Conservation (phyloP, 2,888 invertebrate species). For the Paralinhomoeus sp. region DNA sequence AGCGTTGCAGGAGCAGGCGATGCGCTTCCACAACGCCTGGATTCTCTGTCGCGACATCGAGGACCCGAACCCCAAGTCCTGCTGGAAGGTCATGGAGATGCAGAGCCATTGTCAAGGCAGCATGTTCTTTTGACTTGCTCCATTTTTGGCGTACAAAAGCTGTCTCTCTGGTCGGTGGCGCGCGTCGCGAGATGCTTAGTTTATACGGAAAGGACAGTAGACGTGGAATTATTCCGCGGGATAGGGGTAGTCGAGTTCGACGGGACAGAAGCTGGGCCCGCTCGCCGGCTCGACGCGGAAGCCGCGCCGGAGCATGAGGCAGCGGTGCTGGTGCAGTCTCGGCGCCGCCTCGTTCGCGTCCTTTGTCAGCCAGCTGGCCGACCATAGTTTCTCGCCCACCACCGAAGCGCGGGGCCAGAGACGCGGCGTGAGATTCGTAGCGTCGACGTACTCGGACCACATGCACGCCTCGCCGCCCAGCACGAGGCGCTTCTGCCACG, state of each 20-base stretch:
- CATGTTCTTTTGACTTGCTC: too few species aligned
- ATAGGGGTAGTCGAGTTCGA: neutral
- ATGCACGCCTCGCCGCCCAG: constrained; percentile 75
- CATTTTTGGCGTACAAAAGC: too few species aligned
- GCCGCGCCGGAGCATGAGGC: constrained; percentile 45
- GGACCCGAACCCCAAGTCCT: constrained; percentile 75
- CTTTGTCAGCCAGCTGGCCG: constrained; percentile 28
- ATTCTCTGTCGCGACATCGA: constrained; percentile 81
- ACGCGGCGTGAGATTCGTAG: constrained; percentile 36
- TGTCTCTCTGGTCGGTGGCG: too few species aligned
- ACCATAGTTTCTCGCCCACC: constrained; percentile 65
- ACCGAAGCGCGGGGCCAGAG: constrained; percentile 66
- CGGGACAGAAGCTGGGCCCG: constrained; percentile 42
- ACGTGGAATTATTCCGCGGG: neutral
- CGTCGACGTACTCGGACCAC: constrained; percentile 53
- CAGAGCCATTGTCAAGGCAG: too few species aligned
- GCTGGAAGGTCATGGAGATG: constrained; percentile 74
- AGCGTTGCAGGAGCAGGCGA: constrained; percentile 50
- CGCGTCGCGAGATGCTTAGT: too few species aligned
- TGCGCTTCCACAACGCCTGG: constrained; percentile 88
- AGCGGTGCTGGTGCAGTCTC: constrained; percentile 47
- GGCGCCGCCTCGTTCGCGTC: constrained; percentile 32
- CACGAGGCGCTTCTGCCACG: constrained; percentile 39
- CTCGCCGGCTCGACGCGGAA: constrained; percentile 44
- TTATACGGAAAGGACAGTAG: neutral